Evolutionary conservation across 2,888 invertebrate genomes (phyloP).

Genomic region (Chrysolina haemoptera): DNA sequence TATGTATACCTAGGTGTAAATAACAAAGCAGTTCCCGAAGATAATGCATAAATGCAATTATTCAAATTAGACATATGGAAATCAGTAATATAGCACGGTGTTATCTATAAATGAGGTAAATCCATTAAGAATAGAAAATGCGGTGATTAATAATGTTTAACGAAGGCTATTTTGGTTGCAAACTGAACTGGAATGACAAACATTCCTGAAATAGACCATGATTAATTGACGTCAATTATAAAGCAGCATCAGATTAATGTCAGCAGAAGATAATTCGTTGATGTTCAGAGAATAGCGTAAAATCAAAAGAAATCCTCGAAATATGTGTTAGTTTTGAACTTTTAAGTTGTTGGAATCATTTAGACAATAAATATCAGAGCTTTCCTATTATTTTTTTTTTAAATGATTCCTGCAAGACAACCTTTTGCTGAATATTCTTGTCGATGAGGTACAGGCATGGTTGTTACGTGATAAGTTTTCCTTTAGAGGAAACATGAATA

Average conservation of each 20-base stretch:
- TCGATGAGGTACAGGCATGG: too few species aligned
- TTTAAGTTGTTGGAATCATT: too few species aligned
- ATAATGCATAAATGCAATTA: neutral
- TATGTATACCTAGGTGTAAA: conserved; percentile 1
- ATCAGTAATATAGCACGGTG: neutral
- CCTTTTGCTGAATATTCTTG: too few species aligned
- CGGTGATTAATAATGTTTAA: neutral
- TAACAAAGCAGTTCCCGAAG: neutral
- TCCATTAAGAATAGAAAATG: neutral
- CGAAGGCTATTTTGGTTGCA: neutral
- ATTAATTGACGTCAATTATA: neutral
- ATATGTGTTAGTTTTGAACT: too few species aligned
- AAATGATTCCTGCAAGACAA: too few species aligned
- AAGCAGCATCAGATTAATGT: neutral
- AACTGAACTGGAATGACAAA: neutral
- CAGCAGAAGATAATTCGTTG: too few species aligned
- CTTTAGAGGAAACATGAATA: too few species aligned
- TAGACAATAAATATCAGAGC: too few species aligned
- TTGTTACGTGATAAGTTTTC: too few species aligned
- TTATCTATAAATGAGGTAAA: neutral
- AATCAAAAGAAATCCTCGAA: too few species aligned
- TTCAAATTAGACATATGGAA: neutral
- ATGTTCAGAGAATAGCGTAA: too few species aligned
- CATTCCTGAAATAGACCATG: neutral
- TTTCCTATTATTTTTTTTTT: too few species aligned